These are phyloP conservation scores for Cryptocheilus praepositus DNA, from an alignment of 2,888 invertebrate genomes.

Conservation along the genomic window DNA sequence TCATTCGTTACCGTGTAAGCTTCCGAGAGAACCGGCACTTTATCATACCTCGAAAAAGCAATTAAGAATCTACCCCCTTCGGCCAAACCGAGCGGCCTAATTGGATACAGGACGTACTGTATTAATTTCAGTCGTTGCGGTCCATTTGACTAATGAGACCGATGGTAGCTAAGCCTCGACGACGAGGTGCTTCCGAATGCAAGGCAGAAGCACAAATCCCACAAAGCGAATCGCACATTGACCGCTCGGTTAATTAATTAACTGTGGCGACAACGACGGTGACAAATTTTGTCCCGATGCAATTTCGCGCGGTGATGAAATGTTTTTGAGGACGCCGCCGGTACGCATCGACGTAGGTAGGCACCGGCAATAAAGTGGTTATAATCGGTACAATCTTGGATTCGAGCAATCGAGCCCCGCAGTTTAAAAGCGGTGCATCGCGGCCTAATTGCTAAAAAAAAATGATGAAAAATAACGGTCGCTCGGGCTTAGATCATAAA, in stretches of 20 bases:
- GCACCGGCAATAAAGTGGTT: too few relatives aligned
- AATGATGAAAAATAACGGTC: conserved; percentile 48
- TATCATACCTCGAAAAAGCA: conserved; percentile 51
- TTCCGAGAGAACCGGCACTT: conserved; percentile 43
- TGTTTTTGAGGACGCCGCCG: too few relatives aligned
- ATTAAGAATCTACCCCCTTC: conserved; percentile 56
- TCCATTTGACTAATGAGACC: conserved; percentile 57
- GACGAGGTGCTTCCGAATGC: neutral
- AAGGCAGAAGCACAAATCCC: neutral
- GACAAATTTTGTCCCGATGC: neutral
- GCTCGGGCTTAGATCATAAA: conserved; percentile 63
- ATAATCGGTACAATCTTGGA: too few relatives aligned
- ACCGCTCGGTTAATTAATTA: neutral
- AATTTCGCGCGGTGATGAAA: neutral
- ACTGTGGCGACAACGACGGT: neutral
- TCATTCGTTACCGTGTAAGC: conserved; percentile 33
- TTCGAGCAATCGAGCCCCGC: neutral
- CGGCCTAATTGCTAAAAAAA: neutral
- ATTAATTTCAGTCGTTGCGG: conserved; percentile 56
- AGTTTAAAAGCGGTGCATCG: neutral
- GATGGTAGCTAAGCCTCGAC: conserved; percentile 17
- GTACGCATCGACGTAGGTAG: too few relatives aligned
- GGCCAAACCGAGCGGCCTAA: conserved; percentile 53
- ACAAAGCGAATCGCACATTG: neutral
- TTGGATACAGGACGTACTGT: conserved; percentile 54